Percentiles rank a stretch among this genome's conserved stretches.
These are phyloP conservation scores for Nomada ruficornis DNA, from an alignment of 2,888 invertebrate genomes.

Conservation along the genomic window DNA sequence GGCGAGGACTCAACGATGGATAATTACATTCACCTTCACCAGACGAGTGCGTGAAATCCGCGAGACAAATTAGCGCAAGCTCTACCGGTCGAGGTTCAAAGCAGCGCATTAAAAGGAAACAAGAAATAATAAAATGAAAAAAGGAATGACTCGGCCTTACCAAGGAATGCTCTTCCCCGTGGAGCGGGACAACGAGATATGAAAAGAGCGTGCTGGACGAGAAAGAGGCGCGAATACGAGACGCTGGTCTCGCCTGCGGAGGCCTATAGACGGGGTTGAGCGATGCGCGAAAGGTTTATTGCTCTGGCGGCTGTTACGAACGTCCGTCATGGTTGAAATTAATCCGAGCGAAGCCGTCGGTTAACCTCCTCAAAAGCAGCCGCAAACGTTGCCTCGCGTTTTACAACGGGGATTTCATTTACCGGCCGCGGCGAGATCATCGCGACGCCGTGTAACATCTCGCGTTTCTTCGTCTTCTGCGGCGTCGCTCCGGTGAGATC, in stretches of 20 bases:
- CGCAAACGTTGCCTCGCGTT: conserved; percentile 55
- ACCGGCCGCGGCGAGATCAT: conserved; percentile 54
- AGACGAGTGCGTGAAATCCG: not conserved
- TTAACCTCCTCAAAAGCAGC: conserved; percentile 71
- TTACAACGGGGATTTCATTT: conserved; percentile 62
- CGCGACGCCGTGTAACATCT: conserved; percentile 47
- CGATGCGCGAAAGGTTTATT: conserved; percentile 71
- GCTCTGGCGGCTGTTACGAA: conserved; percentile 67
- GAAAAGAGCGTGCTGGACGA: conserved; percentile 42
- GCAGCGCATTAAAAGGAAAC: not conserved
- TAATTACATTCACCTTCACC: not conserved
- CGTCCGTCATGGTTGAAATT: conserved; percentile 74
- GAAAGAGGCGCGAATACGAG: conserved; percentile 51
- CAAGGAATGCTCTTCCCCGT: conserved; percentile 34
- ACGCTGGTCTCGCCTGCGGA: conserved; percentile 42
- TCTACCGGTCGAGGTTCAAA: not conserved
- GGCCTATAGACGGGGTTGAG: conserved; percentile 59
- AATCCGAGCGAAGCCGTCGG: conserved; percentile 76
- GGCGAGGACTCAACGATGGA: not conserved
- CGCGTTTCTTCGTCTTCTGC: conserved; percentile 46
- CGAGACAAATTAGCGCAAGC: conserved; percentile 35
- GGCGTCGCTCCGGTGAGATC: conserved; percentile 46
- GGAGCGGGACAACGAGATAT: conserved; percentile 58
- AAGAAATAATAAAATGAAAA: no score
- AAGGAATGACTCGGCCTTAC: not conserved